Evolutionary conservation across 2,113 vertebrate species (phyloP), one percentile per base, ranked within the genome.

Genomic region (Petrocephalus microphthalmus): DNA sequence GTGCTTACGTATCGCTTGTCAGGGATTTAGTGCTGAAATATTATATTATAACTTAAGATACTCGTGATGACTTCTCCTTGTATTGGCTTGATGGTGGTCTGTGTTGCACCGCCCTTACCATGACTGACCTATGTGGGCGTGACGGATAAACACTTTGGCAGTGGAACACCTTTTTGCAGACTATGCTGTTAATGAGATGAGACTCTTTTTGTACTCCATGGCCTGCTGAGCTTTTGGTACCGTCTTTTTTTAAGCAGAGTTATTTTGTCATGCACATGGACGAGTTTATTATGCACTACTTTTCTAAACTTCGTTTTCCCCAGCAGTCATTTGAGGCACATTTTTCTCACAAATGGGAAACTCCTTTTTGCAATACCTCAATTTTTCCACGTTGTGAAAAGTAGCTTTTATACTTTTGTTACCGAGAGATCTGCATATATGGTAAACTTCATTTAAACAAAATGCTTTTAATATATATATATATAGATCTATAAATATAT

Each of bases 341-440:
- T 98, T 99, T 96, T 99, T 97, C 97, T 97, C 98, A 99, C 97
- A 96, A 97, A 98, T 96, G 97, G 97, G 97, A 98, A 78, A 96
- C 96, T 97, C 99, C 97, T 97, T 99, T 99, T 99, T 99, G 98
- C 98, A 99, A 99, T 99, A 99, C 97, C 97, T 99, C 98, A 99
- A 98, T 99, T 99, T 99, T 99, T 99, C 71, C 97, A 98, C 98
- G 98, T 99, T 98, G 97, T 97, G 98, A 97, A 98, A 97, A 98
- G 97, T 99, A 99, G 97, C 98, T 99, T 99, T 99, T 99, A 97
- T 99, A 99, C 97, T 98, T 99, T 99, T 99, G 98, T 99, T 99
- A 99, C 97, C 97, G 97, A 98, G 96, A 98, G 96, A 99, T 97
- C 97, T 98, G 98, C 97, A 98, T 98, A 98, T 98, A 95, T 95